Evolutionary conservation across 37 sponge, comb jelly and placozoan species (phyloP), one percentile per base, ranked within the genome.

Genomic region (Cladorhizidae sp.): DNA sequence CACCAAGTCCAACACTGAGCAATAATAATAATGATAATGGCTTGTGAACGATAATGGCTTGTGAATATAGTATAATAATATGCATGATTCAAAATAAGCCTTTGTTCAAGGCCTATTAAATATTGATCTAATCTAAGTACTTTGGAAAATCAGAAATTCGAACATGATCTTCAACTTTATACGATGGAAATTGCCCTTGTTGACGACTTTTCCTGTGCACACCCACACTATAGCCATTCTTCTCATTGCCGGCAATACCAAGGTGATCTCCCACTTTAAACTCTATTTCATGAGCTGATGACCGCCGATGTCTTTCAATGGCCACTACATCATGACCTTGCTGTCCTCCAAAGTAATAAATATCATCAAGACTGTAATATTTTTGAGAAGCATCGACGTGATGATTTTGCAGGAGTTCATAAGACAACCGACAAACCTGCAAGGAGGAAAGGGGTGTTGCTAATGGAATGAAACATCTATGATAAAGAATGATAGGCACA

Each of bases 261-360:
- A 94, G 38, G 21, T 83, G 51, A 41, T 94, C 95, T 39, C 95
- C 95, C 0, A 45, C 81, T 20, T 74, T 25, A 67, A 93, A 59
- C 15, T 58, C 64, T n/a, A 93, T 29, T 26, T 82, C 57, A 36
- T 41, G 3, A 2, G 57, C 8, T 26, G 52, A 62, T 5, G 80
- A 73, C 17, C 40, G 31, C 32, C 35, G 78, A 51, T 76, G 25
- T 1, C 59, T 40, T 32, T 42, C 35, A 41, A 76, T 61, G 31
- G 77, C 77, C 23, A 61, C 43, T 1, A 86, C 83, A 51, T 78
- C 58, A 63, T 89, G 95, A 6, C 38, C 87, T 43, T 87, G 82
- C 69, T 87, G 88, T 5, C 95, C 95, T 26, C 93, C 93, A 78
- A 84, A 94, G 70, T 94, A 94, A 67, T 94, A 94, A 50, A 94